Percentiles rank a stretch among this genome's conserved stretches.
Evolutionary conservation across 2,797 vertebrate genomes (phyloP).

Genomic region (Amazona ochrocephala): DNA sequence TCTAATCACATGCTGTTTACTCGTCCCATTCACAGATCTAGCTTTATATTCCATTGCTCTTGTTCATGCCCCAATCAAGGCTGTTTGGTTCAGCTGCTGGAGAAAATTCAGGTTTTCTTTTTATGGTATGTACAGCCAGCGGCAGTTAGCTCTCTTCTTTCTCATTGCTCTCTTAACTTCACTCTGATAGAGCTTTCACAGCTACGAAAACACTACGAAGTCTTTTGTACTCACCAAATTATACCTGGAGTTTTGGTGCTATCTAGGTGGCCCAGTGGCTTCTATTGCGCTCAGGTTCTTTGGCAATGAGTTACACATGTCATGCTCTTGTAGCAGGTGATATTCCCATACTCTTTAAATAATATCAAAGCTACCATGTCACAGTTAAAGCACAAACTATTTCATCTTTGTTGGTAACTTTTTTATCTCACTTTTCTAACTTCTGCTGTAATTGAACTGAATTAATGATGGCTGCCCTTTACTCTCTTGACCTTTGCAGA

Average conservation of each 20-base stretch:
- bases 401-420: not conserved
- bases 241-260: not conserved
- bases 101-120: not conserved
- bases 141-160: not conserved
- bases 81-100: not conserved
- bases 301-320: not conserved
- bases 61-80: not conserved
- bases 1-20: not conserved
- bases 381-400: not conserved
- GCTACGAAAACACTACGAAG: not conserved
- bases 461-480: not conserved
- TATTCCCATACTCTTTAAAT: not conserved
- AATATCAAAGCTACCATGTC: not conserved
- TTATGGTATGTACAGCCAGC: not conserved
- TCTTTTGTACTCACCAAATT: not conserved
- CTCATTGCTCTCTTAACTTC: not conserved
- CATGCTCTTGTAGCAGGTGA: not conserved
- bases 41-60: not conserved
- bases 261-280: not conserved
- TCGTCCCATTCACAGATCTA: fast-evolving
- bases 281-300: not conserved
- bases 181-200: not conserved
- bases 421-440: not conserved
- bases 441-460: not conserved
- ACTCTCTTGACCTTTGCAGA: not conserved